Evolutionary conservation across 2,797 vertebrate genomes (phyloP).

Genomic region (Sebastes trivittatus): DNA sequence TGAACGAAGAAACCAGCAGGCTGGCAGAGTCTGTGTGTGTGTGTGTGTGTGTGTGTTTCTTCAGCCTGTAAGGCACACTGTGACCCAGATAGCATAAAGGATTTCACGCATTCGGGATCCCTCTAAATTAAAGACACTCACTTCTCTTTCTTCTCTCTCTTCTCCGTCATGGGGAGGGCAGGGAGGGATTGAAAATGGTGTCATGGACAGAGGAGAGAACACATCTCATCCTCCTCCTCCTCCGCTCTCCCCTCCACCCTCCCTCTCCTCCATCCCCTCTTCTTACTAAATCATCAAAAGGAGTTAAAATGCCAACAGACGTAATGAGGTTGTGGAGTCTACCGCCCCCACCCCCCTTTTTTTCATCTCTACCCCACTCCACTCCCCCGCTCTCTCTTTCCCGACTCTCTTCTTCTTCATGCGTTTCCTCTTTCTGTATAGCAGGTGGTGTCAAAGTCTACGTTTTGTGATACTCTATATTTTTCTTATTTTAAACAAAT

Average conservation of each 20-base stretch:
- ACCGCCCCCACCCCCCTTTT: slow-evolving; percentile 22
- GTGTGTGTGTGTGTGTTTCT: slow-evolving; percentile 22
- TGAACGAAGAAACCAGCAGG: slow-evolving; percentile 16
- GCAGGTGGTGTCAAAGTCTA: not conserved
- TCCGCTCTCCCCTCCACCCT: slow-evolving; percentile 16
- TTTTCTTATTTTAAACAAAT: not conserved
- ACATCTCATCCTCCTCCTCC: slow-evolving; percentile 49
- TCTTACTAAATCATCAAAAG: slow-evolving; percentile 83
- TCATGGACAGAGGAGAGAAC: slow-evolving; percentile 71
- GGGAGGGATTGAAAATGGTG: slow-evolving; percentile 69
- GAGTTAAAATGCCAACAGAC: slow-evolving; percentile 82
- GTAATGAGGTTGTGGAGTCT: slow-evolving; percentile 81
- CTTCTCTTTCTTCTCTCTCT: slow-evolving; percentile 61
- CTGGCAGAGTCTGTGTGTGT: slow-evolving; percentile 10
- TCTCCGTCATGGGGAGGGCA: slow-evolving; percentile 54
- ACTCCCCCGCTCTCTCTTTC: slow-evolving; percentile 8
- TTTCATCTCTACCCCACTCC: slow-evolving; percentile 27
- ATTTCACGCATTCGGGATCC: slow-evolving; percentile 77
- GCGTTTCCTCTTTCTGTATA: not conserved
- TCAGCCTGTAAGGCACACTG: slow-evolving; percentile 75
- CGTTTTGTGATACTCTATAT: not conserved
- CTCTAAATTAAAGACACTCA: slow-evolving; percentile 73
- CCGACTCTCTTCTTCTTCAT: not conserved
- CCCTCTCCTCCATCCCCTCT: slow-evolving; percentile 49
- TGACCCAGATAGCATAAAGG: slow-evolving; percentile 83